Evolutionary conservation across 2,888 invertebrate genomes (phyloP).

Genomic region (Sphinx pinastri): DNA sequence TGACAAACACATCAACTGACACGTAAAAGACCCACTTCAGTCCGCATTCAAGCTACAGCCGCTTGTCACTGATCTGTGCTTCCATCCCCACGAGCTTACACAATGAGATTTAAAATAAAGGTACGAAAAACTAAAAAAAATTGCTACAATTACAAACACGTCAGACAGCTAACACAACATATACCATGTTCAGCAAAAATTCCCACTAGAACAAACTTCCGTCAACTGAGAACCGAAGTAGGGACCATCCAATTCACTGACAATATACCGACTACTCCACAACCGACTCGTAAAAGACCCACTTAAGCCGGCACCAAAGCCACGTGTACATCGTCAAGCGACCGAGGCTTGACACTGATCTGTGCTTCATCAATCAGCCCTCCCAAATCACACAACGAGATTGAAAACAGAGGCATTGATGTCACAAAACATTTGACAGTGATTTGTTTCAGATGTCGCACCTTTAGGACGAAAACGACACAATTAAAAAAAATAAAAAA

Average conservation of each 20-base stretch:
- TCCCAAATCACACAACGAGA: background rate
- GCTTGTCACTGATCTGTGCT: background rate
- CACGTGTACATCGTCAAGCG: background rate
- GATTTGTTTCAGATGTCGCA: background rate
- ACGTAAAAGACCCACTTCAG: background rate
- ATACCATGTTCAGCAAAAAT: too few relatives aligned
- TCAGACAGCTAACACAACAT: too few relatives aligned
- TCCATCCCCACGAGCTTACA: background rate
- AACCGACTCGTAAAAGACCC: too few relatives aligned
- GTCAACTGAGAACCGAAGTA: too few relatives aligned
- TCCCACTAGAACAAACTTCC: too few relatives aligned
- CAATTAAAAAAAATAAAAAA: too few relatives aligned
- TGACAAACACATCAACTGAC: too few relatives aligned
- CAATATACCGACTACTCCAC: too few relatives aligned
- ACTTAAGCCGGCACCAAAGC: background rate
- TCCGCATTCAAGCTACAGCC: background rate
- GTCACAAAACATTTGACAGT: background rate
- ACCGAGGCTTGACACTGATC: background rate
- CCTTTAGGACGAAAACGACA: too few relatives aligned
- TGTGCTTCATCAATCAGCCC: conserved; percentile 3
- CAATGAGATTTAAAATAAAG: conserved; percentile 5
- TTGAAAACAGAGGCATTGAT: background rate
- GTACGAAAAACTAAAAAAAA: background rate
- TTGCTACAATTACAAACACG: too few relatives aligned
- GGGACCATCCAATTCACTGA: too few relatives aligned